Evolutionary conservation across 2,888 invertebrate species (phyloP), one percentile per base, ranked within the genome.

Genomic region (Ptychoptera albimana): DNA sequence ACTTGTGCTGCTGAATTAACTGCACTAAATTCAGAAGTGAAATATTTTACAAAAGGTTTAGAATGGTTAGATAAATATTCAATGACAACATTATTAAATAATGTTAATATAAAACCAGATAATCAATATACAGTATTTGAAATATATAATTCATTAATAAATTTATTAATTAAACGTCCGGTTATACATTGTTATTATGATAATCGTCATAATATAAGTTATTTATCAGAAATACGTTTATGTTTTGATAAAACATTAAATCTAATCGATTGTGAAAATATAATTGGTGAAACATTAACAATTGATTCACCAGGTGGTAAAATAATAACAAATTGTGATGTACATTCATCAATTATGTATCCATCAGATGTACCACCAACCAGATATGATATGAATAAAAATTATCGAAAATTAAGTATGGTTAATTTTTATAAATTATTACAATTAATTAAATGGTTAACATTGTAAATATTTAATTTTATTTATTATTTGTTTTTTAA

Each of bases 231-330:
- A 59, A 74, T 86, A 44, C 68, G 82, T 14, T 71, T 86, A 42
- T 87, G 86, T 55, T 79, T 86, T 51, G 69, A 78, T 55, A 84
- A 82, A 56, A 59, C 63, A 1, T 60, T 86, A 14, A 59, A 72
- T 34, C 56, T 81, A 12, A 68, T 73, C 2, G 72, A 82, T 56
- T 86, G 85, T 56, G 74, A 81, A 59, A 73, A 73, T 9, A 68
- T 74, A 2, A 57, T 54, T 47, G 57, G 52, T 42, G 58, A 52
- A 36, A 55, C 55, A 46, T 52, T 59, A 2, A 49, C 55, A 4
- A 50, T 61, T 9, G 52, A 57, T 8, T 59, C 59, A 54, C 59
- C 58, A 0, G 55, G 58, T 10, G 60, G 62, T 2, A 61, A 63
- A 10, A 40, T 74, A 43, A 67, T 75, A 23, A 77, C 76, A 1